Conservation (phyloP, 1,140 invertebrate genomes). For the Caerostris extrusa region DNA sequence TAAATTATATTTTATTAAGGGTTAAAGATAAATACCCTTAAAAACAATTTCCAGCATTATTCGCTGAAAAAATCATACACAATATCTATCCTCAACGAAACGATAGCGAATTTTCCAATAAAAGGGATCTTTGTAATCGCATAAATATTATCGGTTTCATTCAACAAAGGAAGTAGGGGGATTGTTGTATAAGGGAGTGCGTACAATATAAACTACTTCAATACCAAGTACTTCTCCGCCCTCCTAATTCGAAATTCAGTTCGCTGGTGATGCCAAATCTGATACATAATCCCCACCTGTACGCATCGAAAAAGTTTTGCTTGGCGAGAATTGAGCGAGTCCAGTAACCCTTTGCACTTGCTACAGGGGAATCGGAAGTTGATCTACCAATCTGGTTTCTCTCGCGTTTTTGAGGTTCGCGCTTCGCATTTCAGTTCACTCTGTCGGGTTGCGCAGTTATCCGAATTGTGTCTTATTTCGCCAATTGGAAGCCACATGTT, state of each 20-base stretch:
- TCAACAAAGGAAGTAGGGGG: background rate
- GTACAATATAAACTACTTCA: background rate
- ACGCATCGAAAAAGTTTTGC: background rate
- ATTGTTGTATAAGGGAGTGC: background rate
- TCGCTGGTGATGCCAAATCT: background rate
- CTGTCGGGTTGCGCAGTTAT: background rate
- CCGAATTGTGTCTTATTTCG: background rate
- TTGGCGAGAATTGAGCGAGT: background rate
- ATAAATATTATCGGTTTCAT: conserved; percentile 24
- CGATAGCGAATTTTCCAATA: background rate
- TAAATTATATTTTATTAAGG: no score
- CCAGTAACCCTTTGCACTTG: conserved; percentile 39
- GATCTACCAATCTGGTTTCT: conserved; percentile 30
- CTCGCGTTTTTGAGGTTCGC: background rate
- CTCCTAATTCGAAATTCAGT: background rate
- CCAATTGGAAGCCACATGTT: conserved; percentile 19
- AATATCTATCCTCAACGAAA: background rate
- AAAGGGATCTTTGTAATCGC: background rate
- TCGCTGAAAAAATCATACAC: background rate
- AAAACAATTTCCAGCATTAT: background rate
- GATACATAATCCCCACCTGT: background rate
- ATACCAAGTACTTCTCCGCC: background rate
- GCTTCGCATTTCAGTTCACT: background rate
- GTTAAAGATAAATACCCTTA: no score
- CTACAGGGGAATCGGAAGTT: conserved; percentile 36